Evolutionary conservation across 2,113 vertebrate species (phyloP).

Genomic region (Rana temporaria): DNA sequence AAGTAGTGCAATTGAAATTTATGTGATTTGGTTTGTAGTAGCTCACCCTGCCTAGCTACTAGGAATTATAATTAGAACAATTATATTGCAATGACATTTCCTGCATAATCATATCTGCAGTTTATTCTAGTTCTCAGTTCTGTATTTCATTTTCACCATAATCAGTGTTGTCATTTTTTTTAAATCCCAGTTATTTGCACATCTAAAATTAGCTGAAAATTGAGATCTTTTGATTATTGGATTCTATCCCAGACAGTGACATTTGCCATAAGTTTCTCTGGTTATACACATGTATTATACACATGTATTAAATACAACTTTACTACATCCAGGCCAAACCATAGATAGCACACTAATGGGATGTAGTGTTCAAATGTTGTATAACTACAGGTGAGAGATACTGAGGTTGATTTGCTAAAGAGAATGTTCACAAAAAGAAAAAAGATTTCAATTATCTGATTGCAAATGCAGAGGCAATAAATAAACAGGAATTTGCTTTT

Average conservation of each 20-base stretch:
- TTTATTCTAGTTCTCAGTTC: conserved; percentile 63
- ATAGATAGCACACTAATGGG: background rate
- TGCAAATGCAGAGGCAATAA: too few species aligned
- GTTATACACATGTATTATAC: conserved; percentile 18
- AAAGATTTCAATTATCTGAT: too few species aligned
- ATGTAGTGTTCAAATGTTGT: too few species aligned
- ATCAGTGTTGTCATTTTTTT: conserved; percentile 64
- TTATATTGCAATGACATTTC: conserved; percentile 58
- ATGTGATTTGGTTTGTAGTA: conserved; percentile 48
- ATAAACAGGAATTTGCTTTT: too few species aligned
- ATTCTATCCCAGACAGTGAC: conserved; percentile 58
- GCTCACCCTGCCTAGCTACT: conserved; percentile 34
- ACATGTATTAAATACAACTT: conserved; percentile 2
- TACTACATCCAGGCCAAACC: background rate
- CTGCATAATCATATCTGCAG: conserved; percentile 63
- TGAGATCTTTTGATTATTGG: conserved; percentile 64
- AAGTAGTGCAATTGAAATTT: conserved; percentile 29
- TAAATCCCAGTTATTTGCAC: conserved; percentile 70
- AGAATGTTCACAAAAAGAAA: too few species aligned
- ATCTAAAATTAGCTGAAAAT: conserved; percentile 70
- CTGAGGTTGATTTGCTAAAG: too few species aligned
- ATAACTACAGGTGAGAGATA: too few species aligned
- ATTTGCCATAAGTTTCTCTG: conserved; percentile 9
- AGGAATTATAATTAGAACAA: conserved; percentile 54
- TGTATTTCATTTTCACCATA: conserved; percentile 66